These are phyloP conservation scores for Leptinotarsa texana DNA, from an alignment of 1,140 invertebrate genomes.

Conservation along the genomic window DNA sequence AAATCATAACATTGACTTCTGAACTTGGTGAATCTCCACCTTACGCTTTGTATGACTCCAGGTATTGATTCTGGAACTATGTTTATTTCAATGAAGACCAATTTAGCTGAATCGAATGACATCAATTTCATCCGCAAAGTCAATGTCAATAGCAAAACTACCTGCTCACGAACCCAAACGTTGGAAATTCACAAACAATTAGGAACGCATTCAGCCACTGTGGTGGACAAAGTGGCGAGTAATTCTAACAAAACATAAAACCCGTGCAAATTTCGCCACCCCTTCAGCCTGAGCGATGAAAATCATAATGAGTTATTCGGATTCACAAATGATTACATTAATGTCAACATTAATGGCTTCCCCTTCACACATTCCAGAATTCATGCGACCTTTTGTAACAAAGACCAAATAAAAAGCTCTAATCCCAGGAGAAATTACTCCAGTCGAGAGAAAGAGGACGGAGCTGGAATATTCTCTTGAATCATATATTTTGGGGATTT, in stretches of 20 bases:
- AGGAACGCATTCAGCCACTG: neutral
- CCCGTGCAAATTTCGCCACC: neutral
- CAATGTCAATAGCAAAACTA: too few species aligned
- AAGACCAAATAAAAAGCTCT: slow-evolving; percentile 22
- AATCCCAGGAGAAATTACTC: slow-evolving; percentile 25
- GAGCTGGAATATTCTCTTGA: neutral
- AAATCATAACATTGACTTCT: too few species aligned
- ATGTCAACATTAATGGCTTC: slow-evolving; percentile 16
- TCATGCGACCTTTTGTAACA: slow-evolving; percentile 19
- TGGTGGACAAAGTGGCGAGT: neutral
- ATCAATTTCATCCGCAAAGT: too few species aligned
- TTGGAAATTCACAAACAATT: neutral
- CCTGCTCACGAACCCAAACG: too few species aligned
- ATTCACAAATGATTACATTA: slow-evolving; percentile 26
- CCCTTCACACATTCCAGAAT: slow-evolving; percentile 18
- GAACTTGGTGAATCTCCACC: too few species aligned
- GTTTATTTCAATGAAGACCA: too few species aligned
- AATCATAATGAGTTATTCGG: slow-evolving; percentile 12
- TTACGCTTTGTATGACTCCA: too few species aligned
- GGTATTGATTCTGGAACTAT: too few species aligned
- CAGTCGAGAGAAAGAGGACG: neutral
- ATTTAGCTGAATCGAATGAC: too few species aligned
- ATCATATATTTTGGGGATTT: slow-evolving; percentile 10
- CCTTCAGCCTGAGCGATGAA: neutral
- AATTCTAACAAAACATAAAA: neutral